These are phyloP conservation scores for Turnix velox DNA, from an alignment of 2,113 vertebrate genomes.

Conservation along the genomic window DNA sequence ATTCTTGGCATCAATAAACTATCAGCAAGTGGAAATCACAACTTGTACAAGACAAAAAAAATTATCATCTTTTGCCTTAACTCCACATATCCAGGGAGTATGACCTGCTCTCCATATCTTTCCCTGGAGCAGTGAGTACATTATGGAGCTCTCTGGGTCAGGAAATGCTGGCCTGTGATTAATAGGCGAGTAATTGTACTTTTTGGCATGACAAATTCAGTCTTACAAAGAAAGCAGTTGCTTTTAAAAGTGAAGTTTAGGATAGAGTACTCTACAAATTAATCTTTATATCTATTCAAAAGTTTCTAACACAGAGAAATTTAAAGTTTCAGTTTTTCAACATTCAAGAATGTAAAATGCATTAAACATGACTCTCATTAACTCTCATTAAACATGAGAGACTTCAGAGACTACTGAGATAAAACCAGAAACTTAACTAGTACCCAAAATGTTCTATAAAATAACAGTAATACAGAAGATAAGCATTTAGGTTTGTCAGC, in stretches of 20 bases:
- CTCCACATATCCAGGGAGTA: background rate
- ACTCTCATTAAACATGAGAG: no score
- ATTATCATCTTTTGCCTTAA: background rate
- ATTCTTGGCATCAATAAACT: background rate
- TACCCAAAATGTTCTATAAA: background rate
- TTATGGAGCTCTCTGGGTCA: background rate
- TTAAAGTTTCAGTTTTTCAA: background rate
- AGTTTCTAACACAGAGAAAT: background rate
- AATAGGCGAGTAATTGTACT: background rate
- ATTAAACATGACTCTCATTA: background rate
- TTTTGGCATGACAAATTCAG: background rate
- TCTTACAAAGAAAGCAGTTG: background rate
- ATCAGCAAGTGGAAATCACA: background rate
- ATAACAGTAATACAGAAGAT: background rate
- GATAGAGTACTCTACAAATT: background rate
- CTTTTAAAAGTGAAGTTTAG: background rate
- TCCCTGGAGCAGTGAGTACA: background rate
- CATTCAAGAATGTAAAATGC: background rate
- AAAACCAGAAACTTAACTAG: background rate
- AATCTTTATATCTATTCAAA: background rate
- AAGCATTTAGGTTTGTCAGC: background rate
- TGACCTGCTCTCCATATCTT: background rate
- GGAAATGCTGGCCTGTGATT: background rate
- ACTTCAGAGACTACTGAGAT: background rate
- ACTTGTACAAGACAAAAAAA: background rate